Evolutionary conservation across 1,140 invertebrate genomes (phyloP).

Genomic region (Drosophila sulfurigaster): DNA sequence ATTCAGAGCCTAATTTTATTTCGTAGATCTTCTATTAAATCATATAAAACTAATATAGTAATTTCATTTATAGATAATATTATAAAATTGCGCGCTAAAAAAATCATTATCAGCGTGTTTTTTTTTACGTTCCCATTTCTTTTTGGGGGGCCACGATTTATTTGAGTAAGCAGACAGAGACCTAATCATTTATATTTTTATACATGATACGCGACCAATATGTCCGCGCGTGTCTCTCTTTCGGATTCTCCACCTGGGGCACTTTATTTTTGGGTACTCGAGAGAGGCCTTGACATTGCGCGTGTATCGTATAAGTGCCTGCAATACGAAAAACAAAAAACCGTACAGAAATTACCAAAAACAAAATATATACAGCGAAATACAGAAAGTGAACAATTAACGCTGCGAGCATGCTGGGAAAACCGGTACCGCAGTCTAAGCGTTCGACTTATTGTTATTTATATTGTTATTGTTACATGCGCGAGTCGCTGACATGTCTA

Average conservation of each 20-base stretch:
- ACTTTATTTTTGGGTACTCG: constrained; percentile 27
- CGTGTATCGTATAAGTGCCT: constrained; percentile 40
- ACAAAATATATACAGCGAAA: constrained; percentile 10
- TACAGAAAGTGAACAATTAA: constrained; percentile 24
- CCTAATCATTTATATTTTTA: constrained; percentile 8
- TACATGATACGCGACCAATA: constrained; percentile 10
- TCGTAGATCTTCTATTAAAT: no score
- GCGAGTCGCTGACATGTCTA: constrained; percentile 58
- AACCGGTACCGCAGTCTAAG: constrained; percentile 49
- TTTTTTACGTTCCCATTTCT: neutral
- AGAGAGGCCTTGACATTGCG: constrained; percentile 66
- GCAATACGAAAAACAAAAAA: constrained; percentile 19
- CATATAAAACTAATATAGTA: no score
- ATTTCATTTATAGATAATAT: no score
- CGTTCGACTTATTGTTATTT: constrained; percentile 37
- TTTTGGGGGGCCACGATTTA: constrained; percentile 23
- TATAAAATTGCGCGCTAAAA: neutral
- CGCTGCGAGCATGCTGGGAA: constrained; percentile 44
- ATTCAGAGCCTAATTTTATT: neutral
- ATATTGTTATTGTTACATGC: constrained; percentile 62
- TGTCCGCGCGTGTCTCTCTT: constrained; percentile 40
- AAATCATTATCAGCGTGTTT: constrained; percentile 6
- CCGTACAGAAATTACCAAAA: constrained; percentile 14
- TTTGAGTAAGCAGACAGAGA: neutral
- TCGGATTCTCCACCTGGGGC: constrained; percentile 1